These are phyloP conservation scores for Mico argentatus DNA, from an alignment of 2,797 vertebrate genomes.

Conservation along the genomic window DNA sequence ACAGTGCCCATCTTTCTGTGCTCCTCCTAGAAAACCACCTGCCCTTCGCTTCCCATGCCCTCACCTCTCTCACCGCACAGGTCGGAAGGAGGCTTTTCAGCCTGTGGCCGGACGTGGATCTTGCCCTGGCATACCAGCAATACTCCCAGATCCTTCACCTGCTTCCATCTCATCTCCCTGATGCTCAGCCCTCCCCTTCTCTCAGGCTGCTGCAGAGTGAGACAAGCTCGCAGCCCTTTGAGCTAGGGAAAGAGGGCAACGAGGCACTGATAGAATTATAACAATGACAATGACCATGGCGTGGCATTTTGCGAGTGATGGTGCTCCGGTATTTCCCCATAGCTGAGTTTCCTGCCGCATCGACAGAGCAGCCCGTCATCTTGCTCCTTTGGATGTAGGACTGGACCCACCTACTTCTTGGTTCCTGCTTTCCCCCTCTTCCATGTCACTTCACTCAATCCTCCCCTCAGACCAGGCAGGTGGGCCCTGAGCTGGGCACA, in stretches of 20 bases:
- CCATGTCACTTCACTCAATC: not conserved
- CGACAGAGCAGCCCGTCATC: accelerated
- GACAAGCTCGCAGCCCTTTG: not conserved
- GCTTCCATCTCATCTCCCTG: not conserved
- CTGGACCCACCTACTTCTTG: too few relatives aligned
- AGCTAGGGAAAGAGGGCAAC: not conserved
- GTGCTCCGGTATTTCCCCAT: accelerated
- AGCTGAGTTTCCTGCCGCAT: not conserved
- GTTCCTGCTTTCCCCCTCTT: not conserved
- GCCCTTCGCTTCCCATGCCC: not conserved
- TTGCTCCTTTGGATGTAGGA: not conserved
- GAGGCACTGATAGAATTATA: accelerated
- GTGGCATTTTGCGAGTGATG: accelerated
- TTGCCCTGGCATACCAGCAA: not conserved
- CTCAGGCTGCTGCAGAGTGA: not conserved
- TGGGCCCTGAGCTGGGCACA: not conserved
- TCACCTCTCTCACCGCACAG: not conserved
- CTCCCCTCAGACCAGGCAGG: not conserved
- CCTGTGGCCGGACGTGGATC: not conserved
- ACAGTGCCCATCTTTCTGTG: not conserved
- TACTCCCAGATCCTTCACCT: accelerated
- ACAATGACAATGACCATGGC: accelerated
- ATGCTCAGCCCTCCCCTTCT: not conserved
- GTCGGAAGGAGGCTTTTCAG: not conserved
- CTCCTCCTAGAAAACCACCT: too few relatives aligned